phyloP scores from a whole-genome alignment of 2,888 invertebrate species.

The Lamproptera curius region DNA sequence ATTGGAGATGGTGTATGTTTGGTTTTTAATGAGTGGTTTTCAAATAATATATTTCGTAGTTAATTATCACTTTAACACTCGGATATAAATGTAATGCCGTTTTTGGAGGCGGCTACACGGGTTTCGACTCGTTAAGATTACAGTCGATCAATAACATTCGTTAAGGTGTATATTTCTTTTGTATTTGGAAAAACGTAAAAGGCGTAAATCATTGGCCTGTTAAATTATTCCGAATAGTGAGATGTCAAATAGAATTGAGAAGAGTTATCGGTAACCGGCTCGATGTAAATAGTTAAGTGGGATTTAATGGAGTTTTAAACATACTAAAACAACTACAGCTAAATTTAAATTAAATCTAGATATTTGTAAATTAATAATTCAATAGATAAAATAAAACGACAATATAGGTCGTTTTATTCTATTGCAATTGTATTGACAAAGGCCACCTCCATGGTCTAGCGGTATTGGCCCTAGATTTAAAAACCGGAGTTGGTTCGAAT shows the following conservation, averaged over 20 bases:
- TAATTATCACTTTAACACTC: slow-evolving; percentile 15
- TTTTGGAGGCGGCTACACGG: neutral
- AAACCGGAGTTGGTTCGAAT: too few relatives aligned
- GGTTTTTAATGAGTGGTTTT: slow-evolving; percentile 10
- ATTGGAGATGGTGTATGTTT: slow-evolving; percentile 7
- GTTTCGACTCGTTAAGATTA: neutral
- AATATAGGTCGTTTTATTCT: too few relatives aligned
- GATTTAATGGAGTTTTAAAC: too few relatives aligned
- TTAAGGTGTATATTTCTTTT: neutral
- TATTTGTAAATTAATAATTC: too few relatives aligned
- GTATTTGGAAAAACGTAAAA: neutral
- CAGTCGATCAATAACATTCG: neutral
- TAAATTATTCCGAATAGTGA: neutral
- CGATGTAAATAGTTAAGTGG: too few relatives aligned
- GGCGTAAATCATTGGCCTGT: neutral
- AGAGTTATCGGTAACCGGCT: too few relatives aligned
- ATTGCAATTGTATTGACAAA: slow-evolving; percentile 23
- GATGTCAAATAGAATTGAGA: neutral
- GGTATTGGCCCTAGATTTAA: too few relatives aligned
- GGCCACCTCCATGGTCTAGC: too few relatives aligned
- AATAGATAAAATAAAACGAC: too few relatives aligned
- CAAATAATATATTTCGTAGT: slow-evolving; percentile 6
- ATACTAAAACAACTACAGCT: too few relatives aligned
- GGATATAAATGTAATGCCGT: neutral
- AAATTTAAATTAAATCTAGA: too few relatives aligned